phyloP scores from a whole-genome alignment of 2,797 vertebrate genomes.

The Rhinogobio ventralis region DNA sequence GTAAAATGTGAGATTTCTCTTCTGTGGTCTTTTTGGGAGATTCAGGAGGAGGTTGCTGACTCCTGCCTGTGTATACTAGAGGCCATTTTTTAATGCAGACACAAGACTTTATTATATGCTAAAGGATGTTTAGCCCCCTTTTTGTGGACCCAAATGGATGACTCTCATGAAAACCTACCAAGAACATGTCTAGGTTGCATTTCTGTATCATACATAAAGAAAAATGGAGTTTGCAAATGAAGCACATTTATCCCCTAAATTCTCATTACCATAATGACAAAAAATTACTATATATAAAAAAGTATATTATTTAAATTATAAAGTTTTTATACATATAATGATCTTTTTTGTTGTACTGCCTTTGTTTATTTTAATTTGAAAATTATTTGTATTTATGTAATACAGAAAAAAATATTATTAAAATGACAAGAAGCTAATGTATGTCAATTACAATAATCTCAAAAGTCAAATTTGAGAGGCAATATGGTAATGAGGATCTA shows the following conservation, averaged over 20 bases:
- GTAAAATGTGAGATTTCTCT: slow-evolving; percentile 42
- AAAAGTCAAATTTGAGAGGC: neutral
- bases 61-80: slow-evolving; percentile 24
- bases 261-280: neutral
- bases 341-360: neutral
- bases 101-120: slow-evolving; percentile 14
- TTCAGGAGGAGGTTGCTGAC: neutral
- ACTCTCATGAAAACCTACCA: neutral
- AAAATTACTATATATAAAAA: neutral
- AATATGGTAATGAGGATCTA: neutral
- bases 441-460: neutral
- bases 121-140: neutral
- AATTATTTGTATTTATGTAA: neutral
- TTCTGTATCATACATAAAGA: neutral
- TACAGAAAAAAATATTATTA: neutral
- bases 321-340: neutral
- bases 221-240: neutral
- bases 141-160: neutral
- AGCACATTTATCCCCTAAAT: neutral
- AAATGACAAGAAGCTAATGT: neutral
- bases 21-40: slow-evolving; percentile 17
- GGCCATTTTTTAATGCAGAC: slow-evolving; percentile 27
- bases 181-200: neutral
- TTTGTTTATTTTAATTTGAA: neutral
- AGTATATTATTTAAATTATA: neutral